These are phyloP conservation scores for Oreochromis aureus DNA, from an alignment of 2,113 vertebrate species.

Conservation along the genomic window DNA sequence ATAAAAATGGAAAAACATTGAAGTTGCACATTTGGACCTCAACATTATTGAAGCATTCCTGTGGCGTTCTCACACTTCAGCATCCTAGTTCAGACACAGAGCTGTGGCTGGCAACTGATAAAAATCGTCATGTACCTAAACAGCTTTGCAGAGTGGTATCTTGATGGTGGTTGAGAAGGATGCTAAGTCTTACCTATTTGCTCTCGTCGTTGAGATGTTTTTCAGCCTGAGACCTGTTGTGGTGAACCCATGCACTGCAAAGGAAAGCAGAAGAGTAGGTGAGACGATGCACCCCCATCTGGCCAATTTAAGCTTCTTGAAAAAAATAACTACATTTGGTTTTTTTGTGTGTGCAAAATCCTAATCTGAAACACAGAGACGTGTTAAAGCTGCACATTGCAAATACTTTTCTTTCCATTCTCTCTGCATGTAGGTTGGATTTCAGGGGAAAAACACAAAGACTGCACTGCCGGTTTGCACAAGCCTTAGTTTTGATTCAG, in stretches of 20 bases:
- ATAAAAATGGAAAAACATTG: neutral
- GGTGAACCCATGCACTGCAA: neutral
- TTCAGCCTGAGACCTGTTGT: neutral
- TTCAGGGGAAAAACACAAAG: neutral
- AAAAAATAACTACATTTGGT: neutral
- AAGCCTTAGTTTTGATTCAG: neutral
- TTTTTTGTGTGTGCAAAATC: neutral
- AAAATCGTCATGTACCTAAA: neutral
- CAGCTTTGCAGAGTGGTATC: neutral
- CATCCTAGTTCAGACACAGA: neutral
- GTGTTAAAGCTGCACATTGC: neutral
- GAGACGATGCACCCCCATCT: neutral
- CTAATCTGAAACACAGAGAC: rapidly evolving
- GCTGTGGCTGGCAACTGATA: neutral
- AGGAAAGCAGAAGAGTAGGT: neutral
- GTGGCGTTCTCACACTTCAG: neutral
- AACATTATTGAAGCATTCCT: neutral
- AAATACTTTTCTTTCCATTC: neutral
- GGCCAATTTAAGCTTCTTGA: neutral
- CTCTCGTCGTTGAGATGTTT: neutral
- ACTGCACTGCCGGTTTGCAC: neutral
- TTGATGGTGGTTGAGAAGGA: neutral
- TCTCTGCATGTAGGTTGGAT: neutral
- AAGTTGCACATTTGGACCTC: neutral
- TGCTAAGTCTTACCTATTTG: neutral